Evolutionary conservation across 2,797 vertebrate genomes (phyloP), one percentile per base, ranked within the genome.

Genomic region (Gambusia yucatana): DNA sequence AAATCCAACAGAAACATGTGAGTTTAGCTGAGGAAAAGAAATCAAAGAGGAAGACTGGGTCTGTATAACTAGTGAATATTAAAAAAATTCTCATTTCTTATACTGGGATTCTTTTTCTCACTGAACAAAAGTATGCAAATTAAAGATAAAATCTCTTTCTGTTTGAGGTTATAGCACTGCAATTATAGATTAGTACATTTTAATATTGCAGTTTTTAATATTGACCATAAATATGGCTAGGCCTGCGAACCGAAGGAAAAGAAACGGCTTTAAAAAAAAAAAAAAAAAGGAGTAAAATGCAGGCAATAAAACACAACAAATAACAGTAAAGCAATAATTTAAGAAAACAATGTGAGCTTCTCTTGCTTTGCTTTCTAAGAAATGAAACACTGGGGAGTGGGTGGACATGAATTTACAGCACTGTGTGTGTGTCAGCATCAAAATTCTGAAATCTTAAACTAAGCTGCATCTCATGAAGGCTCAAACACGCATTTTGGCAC

Each of bases 281-380:
- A 33, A 33, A 52, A 11, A 75, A 46, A 52, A 8, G 63, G 73
- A 48, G 44, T 80, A 48, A 59, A 70, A 44, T 75, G 76, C 50
- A 72, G 63, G n/a, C 13, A 76, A 6, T 41, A 46, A n/a, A 57
- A 83, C 72, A 77, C 16, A 79, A 57, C 61, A 79, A 69, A 77
- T 74, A 41, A 50, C 77, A 79, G 36, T 28, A 48, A 76, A 81
- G 67, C 30, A 79, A 75, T 77, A 73, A 65, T 67, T 77, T 59
- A n/a, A 3, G 30, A 30, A 33, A 61, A 61, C 59, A 61, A 61
- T 30, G 59, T 0, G 6, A 61, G 74, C 44, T 82, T 76, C 44
- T 71, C 70, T 73, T 46, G 69, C 72, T n/a, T 16, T 3, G 39
- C 30, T 73, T 14, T 69, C 14, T 10, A 25, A 46, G 1, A 52